Conservation (phyloP, 1,140 invertebrate species). For the Cydia splendana region DNA sequence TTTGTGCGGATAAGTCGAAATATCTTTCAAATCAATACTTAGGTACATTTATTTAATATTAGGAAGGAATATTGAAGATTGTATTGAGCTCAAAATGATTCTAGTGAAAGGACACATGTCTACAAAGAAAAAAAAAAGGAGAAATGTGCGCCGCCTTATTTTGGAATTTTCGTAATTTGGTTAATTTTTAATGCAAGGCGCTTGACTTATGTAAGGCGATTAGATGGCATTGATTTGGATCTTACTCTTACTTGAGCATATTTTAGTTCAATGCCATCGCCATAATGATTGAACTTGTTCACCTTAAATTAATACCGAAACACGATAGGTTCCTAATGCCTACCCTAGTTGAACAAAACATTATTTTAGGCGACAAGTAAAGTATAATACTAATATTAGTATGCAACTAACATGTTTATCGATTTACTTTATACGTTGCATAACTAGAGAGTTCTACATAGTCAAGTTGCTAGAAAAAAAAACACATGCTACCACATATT, state of each 20-base stretch:
- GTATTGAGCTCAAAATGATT: neutral
- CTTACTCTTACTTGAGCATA: neutral
- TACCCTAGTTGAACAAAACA: too few relatives aligned
- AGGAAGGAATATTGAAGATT: slow-evolving; percentile 5
- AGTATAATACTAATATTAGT: too few relatives aligned
- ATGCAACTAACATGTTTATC: too few relatives aligned
- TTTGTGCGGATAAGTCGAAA: slow-evolving; percentile 13
- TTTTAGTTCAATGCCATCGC: neutral
- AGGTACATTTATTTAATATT: neutral
- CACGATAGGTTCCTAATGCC: too few relatives aligned
- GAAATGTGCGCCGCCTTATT: neutral
- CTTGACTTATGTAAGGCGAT: neutral
- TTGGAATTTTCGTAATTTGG: neutral
- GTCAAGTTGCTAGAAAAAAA: too few relatives aligned
- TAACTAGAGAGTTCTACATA: too few relatives aligned
- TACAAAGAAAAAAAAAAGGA: neutral
- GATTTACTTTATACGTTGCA: too few relatives aligned
- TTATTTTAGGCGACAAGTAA: too few relatives aligned
- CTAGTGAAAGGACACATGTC: neutral
- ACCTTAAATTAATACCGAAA: neutral
- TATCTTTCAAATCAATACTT: neutral
- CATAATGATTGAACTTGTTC: neutral
- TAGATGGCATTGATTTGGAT: neutral
- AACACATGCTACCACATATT: neutral
- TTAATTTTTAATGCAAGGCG: neutral